Evolutionary conservation across 2,888 invertebrate species (phyloP), one percentile per base, ranked within the genome.

Genomic region (Acleris sparsana): DNA sequence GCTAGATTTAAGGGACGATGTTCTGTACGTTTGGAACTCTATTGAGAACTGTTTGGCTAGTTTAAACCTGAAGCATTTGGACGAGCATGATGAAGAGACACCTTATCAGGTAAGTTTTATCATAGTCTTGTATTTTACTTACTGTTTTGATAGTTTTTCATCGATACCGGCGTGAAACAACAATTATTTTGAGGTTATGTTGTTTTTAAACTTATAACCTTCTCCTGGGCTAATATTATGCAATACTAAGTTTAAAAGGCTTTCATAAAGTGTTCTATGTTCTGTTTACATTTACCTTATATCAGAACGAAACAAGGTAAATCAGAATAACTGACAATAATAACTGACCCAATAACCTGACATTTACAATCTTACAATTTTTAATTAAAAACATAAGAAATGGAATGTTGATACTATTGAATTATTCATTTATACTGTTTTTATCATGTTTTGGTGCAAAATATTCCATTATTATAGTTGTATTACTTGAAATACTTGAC

Each of bases 1-100:
- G 72, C 80, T 95, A 33, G 94, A 94, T 74, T 92, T 95, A 62
- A 93, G 93, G 68, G 95, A 95, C 72, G 94, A 95, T 82, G 93
- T 95, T 73, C 85, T 96, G 63, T 96, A 94, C 77, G 92, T 94
- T 73, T 96, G 96, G 96, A 94, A 95, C 78, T 90, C 93, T 1
- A 85, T 92, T 64, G 94, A 95, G 80, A 94, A 93, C 78, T 95
- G 95, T 82, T 90, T 96, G 69, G 87, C 94, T 74, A 92, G 94
- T 67, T 84, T 95, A 70, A 95, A 95, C 80, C 73, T 95, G 70
- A 92, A 88, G 80, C 80, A 88, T 80, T 75, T 93, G 77, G 84
- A 93, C 79, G 87, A 87, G 76, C 79, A 87, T 71, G 85, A 82
- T 39, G 93, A 93, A 63, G 91, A 93, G 63, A 88, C 94, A 52